Evolutionary conservation across 64 coral and sea anemone genomes (phyloP), one percentile per base, ranked within the genome.

Genomic region (Actinia equina): DNA sequence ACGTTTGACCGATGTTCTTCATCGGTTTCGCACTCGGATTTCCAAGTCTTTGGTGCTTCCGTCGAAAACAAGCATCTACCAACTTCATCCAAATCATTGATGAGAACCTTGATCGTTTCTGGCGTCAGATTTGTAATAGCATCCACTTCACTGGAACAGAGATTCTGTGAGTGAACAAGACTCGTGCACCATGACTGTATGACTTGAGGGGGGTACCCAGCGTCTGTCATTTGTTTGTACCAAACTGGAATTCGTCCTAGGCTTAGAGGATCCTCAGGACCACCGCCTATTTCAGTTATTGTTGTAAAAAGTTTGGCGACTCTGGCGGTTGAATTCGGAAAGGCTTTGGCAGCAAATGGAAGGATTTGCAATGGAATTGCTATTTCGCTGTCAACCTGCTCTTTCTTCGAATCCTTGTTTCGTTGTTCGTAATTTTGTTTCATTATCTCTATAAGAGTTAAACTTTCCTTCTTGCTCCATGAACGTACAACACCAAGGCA

Each of bases 121-220:
- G 89, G 60, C 25, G 43, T 91, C 11, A 91, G 26, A 43, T 91
- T 76, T 49, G 26, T 84, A 53, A 91, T 86, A 18, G 82, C 82
- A 20, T 91, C 82, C 65, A 91, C 71, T 19, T 91, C 89, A 7
- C 83, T 83, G 4, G 89, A 91, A 19, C 49, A 77, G 9, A 91
- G 56, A 14, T 86, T 58, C 5, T 79, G 10, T 3, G 82, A 61
- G 13, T 19, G 20, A 15, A 91, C 37, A 23, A 91, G 77, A 15
- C 82, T 84, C 61, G 26, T 58, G 18, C 89, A 91, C 89, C 89
- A 91, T 8, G 30, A 86, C 52, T 91, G 25, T 27, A 91, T 86
- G 9, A 52, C 69, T 3, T 46, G 13, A 0, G 54, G 7, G 0
- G 83, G 14, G 52, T 77, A 86, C 1, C 89, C 89, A 10, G 56